Evolutionary conservation across 2,797 vertebrate species (phyloP).

Genomic region (Eidolon dupreanum): DNA sequence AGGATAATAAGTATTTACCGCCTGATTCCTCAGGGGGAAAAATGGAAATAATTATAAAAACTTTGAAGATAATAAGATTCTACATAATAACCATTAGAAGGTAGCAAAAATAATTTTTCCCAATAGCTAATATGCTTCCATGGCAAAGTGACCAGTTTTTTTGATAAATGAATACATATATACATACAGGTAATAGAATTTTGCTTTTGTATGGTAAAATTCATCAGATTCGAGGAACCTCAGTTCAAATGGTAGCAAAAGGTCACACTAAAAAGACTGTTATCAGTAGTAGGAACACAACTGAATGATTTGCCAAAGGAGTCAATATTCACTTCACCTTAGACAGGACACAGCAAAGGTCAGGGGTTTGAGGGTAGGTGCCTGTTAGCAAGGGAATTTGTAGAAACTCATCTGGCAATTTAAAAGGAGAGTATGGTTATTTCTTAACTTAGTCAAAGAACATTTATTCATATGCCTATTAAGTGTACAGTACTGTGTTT

Average conservation of each 20-base stretch:
- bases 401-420: background rate
- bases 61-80: conserved; percentile 49
- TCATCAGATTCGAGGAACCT: conserved; percentile 25
- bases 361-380: background rate
- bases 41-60: background rate
- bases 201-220: conserved; percentile 30
- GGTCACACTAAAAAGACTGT: background rate
- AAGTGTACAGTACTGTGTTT: background rate
- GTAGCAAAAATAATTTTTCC: conserved; percentile 43
- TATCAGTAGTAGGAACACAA: background rate
- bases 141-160: conserved; percentile 33
- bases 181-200: background rate
- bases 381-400: background rate
- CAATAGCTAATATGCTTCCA: background rate
- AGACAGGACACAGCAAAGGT: background rate
- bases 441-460: background rate
- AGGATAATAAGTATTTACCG: background rate
- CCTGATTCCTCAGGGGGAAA: background rate
- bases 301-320: background rate
- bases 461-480: background rate
- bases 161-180: conserved; percentile 43
- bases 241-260: conserved; percentile 31
- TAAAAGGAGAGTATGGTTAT: background rate
- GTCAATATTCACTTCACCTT: background rate
- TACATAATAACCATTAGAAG: background rate